Base-by-base conservation (phyloP, 2,888 invertebrate species). In the Meiosimyza platycephala region DNA sequence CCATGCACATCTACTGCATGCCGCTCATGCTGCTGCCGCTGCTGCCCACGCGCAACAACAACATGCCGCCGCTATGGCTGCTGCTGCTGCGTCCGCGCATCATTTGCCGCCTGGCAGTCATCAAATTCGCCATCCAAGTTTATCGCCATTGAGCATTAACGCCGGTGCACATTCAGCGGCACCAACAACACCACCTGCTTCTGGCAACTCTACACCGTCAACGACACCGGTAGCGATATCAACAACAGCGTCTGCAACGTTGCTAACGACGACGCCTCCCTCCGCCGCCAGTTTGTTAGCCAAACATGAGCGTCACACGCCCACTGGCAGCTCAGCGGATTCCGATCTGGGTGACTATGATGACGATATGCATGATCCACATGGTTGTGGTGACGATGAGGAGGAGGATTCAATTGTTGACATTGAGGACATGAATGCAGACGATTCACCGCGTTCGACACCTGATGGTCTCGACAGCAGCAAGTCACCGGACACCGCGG, bases 391-490 rank as follows among this genome's bases (percentile, higher is more conserved):
- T 16, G 60, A 69, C 33, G 86, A 80, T 54, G 80, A 86, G 72
- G 85, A 87, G 74, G 88, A 87, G 75, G 88, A 94, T 81, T 92
- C 92, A 7, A 93, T 93, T 72, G 94, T 94, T 15, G 94, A 95
- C 83, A 94, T 94, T 15, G 94, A 94, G 85, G 94, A 94, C 81
- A 88, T 94, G 82, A 91, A 91, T 81, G 90, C 90, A 75, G 91
- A 91, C 71, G 85, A 85, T 62, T 85, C 85, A 28, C 84, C 84
- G 47, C 83, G 87, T 72, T 87, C 87, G 65, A 87, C 87, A 22
- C 87, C 87, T 40, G 84, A 84, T 59, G 87, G 86, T 50, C 74
- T 86, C 54, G 86, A 87, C 72, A 83, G 83, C 76, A 85, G 83
- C 78, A 86, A 87, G 78, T 82, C 86, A 4, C 80, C 85, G 18